Evolutionary conservation across 2,797 vertebrate species (phyloP).

Genomic region (Oceanodroma leucorhoa): DNA sequence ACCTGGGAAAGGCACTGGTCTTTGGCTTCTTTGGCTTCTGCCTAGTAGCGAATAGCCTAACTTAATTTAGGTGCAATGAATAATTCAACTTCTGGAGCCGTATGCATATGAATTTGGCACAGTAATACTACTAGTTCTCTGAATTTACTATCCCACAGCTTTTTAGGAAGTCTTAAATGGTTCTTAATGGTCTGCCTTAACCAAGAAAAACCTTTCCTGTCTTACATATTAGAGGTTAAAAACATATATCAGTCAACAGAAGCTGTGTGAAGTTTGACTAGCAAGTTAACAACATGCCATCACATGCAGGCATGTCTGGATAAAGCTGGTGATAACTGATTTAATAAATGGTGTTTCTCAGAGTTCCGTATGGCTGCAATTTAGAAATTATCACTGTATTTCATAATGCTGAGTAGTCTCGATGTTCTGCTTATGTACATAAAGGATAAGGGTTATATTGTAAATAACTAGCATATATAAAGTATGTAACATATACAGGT

Average conservation of each 20-base stretch:
- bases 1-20: background rate
- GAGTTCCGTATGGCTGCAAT: background rate
- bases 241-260: background rate
- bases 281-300: background rate
- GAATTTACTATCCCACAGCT: background rate
- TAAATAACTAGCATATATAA: background rate
- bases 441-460: background rate
- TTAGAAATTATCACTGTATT: background rate
- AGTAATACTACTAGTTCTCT: background rate
- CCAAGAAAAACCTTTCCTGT: background rate
- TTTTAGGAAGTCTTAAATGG: background rate
- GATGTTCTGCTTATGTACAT: background rate
- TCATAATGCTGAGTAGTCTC: background rate
- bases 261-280: background rate
- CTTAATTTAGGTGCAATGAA: background rate
- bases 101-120: background rate
- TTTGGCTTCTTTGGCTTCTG: background rate
- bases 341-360: background rate
- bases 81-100: rapidly evolving
- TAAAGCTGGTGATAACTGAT: background rate
- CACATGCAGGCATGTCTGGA: background rate
- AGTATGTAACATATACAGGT: background rate
- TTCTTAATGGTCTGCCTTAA: background rate
- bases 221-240: background rate
- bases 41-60: background rate